These are phyloP conservation scores for Sympetrum striolatum DNA, from an alignment of 2,888 invertebrate genomes.

Conservation along the genomic window DNA sequence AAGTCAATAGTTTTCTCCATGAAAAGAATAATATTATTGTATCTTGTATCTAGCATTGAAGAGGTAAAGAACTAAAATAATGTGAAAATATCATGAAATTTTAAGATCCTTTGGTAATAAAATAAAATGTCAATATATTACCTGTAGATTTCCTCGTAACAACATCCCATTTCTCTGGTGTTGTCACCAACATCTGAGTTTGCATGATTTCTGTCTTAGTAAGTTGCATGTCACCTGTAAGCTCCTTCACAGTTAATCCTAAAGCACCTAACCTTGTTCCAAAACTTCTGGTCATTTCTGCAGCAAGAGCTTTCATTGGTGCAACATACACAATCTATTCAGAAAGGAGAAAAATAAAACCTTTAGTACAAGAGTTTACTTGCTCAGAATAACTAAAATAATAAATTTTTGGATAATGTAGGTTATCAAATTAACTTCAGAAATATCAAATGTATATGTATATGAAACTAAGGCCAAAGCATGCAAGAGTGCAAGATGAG, in stretches of 20 bases:
- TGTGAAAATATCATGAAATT: too few species aligned
- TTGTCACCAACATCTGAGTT: constrained; percentile 98
- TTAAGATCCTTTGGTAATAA: too few species aligned
- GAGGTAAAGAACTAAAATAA: too few species aligned
- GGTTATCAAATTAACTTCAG: too few species aligned
- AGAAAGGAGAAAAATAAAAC: background rate
- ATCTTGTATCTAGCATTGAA: too few species aligned
- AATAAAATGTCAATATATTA: constrained; percentile 51
- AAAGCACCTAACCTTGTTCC: constrained; percentile 77
- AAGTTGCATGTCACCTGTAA: constrained; percentile 98
- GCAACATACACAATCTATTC: constrained; percentile 94
- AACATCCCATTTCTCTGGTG: constrained; percentile 99
- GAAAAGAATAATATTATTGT: too few species aligned
- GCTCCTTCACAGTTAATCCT: constrained; percentile 86
- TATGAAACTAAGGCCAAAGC: too few species aligned
- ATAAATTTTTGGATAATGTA: background rate
- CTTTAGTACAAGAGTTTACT: background rate
- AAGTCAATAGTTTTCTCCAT: too few species aligned
- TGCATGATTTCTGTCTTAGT: constrained; percentile 92
- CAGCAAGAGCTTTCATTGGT: constrained; percentile 98
- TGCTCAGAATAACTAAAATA: background rate
- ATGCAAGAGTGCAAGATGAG: too few species aligned
- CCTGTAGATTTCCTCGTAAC: constrained; percentile 93
- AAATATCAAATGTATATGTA: too few species aligned
- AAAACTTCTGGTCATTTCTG: constrained; percentile 98